Base-by-base conservation (phyloP, 2,113 vertebrate species). In the Hemichromis elongatus region DNA sequence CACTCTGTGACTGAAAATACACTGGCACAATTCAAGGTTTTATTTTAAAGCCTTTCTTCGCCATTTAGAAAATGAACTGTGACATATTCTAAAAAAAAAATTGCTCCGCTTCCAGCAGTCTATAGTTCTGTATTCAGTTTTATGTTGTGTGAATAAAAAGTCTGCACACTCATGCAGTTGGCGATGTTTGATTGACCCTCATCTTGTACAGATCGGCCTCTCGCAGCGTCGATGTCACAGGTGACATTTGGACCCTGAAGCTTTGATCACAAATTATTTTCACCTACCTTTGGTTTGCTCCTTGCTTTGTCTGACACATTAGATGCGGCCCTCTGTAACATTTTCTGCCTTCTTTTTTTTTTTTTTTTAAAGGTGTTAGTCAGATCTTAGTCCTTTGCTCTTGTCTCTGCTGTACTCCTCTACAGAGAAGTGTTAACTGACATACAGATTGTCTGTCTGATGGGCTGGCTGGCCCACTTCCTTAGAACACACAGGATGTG, bases 231-330 rank as follows among this genome's bases (percentile, higher is more conserved):
- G 6, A 19, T 75, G n/a, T 66, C 30, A 66, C 16, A 85, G 18
- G 24, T 63, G 10, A 50, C 13, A 35, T 53, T 79, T 54, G 18
- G 12, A 26, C 37, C 26, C 57, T 16, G 78, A 9, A 8, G 5
- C 30, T 21, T 80, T 7, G n/a, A 16, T 11, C 4, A 37, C 77
- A 19, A 45, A 28, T 42, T 2, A 10, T 56, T 52, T 52, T 75
- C 12, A 79, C 95, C 59, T 96, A 97, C 96, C 96, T 97, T 97
- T 11, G 96, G 95, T 90, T 96, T 96, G 94, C 53, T 91, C 92
- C 94, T 97, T 54, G 85, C 24, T 93, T 96, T 96, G 87, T 96
- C 96, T 50, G 96, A 97, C 40, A 94, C 95, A 68, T 95, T 96
- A 77, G 96, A 97, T 24, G 95, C 92, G 7, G 94, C 54, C 81